A percentile compares a stretch with the other conserved stretches of the same genome.
Evolutionary conservation across 2,888 invertebrate species (phyloP).

Genomic region (Ptychoptera albimana): DNA sequence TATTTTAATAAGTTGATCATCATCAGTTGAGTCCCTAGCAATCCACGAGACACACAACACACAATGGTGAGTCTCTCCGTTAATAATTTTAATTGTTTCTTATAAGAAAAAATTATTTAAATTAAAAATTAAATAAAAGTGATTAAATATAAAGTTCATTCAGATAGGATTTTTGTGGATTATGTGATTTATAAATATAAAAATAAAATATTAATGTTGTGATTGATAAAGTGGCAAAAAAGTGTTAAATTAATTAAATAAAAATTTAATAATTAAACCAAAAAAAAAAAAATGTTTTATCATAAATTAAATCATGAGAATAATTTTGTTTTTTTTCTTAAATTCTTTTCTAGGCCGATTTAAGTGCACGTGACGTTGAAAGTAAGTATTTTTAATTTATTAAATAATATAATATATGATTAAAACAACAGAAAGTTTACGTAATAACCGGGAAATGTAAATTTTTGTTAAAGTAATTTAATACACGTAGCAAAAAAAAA

Average conservation of each 20-base stretch:
- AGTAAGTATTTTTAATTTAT: slow-evolving; percentile 48
- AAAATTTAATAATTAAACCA: slow-evolving; percentile 1
- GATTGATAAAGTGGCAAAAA: slow-evolving; percentile 1
- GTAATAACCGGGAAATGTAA: neutral
- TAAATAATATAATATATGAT: neutral
- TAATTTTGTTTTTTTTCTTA: slow-evolving; percentile 1
- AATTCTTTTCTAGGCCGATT: slow-evolving; percentile 56
- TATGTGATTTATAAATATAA: neutral
- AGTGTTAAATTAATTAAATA: neutral
- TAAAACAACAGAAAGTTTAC: slow-evolving; percentile 1
- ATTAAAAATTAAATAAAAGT: neutral
- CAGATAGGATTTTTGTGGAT: neutral
- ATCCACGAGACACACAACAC: slow-evolving; percentile 41
- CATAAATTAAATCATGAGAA: slow-evolving; percentile 9
- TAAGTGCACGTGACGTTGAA: slow-evolving; percentile 75
- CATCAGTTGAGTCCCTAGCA: slow-evolving; percentile 33
- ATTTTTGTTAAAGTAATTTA: neutral
- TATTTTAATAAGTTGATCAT: slow-evolving; percentile 1
- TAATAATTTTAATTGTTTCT: neutral
- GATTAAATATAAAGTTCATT: neutral
- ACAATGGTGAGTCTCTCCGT: slow-evolving; percentile 41
- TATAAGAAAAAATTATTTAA: neutral
- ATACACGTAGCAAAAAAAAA: neutral
- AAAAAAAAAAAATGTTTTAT: slow-evolving; percentile 4
- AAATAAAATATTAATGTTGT: neutral